A percentile compares a stretch with the other conserved stretches of the same genome.
Conservation (phyloP, 2,113 vertebrate species). For the Zosterops pallidus region DNA sequence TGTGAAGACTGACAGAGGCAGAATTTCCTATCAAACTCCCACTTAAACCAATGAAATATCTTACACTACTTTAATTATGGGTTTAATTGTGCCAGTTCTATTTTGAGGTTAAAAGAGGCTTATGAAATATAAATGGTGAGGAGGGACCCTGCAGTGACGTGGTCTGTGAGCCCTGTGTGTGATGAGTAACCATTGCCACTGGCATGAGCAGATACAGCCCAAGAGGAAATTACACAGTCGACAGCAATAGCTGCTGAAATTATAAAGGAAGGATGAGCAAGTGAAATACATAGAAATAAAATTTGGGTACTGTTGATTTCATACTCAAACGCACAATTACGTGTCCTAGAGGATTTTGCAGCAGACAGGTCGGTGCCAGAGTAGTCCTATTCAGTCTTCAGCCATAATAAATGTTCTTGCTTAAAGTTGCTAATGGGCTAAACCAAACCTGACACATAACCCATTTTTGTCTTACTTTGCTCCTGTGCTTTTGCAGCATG, state of each 20-base stretch:
- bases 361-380: conserved; percentile 66
- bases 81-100: neutral
- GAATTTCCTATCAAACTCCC: neutral
- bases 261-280: conserved; percentile 68
- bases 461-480: neutral
- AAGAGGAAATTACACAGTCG: conserved; percentile 77
- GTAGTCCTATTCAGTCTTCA: conserved; percentile 27
- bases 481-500: neutral
- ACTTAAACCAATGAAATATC: neutral
- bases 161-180: conserved; percentile 8
- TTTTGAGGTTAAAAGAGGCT: conserved; percentile 37
- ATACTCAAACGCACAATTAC: conserved; percentile 54
- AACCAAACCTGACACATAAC: neutral
- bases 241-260: conserved; percentile 71
- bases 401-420: conserved; percentile 15
- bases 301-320: conserved; percentile 61
- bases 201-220: conserved; percentile 71
- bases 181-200: conserved; percentile 71
- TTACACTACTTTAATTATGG: neutral
- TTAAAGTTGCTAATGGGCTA: neutral
- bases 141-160: neutral
- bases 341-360: conserved; percentile 34
- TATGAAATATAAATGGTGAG: conserved; percentile 45
- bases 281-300: conserved; percentile 65
- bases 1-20: neutral